Evolutionary conservation across 2,888 invertebrate species (phyloP), one percentile per base, ranked within the genome.

Genomic region (Geophilus truncorum): DNA sequence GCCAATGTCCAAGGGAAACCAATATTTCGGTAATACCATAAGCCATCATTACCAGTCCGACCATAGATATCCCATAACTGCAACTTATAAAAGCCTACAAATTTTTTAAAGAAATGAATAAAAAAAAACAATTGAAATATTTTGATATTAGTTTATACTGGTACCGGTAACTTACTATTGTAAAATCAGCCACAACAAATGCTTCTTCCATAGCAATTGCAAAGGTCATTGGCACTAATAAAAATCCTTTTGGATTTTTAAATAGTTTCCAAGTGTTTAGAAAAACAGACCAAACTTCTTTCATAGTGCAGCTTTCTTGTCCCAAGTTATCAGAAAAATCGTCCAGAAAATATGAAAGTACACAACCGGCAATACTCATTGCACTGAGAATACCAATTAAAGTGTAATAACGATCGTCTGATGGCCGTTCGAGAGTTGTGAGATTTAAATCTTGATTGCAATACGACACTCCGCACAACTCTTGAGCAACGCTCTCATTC

Each of bases 1-100:
- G 76, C 76, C 76, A 76, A 28, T 76, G 76, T 1, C 4, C 32
- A 32, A 76, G 76, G 5, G 76, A 76, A n/a, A 25, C 28, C n/a
- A 25, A 6, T 9, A 76, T 3, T 25, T 76, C 10, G 5, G 7
- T 32, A 76, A 76, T 25, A n/a, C 76, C 76, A 76, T 25, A 76
- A 76, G 76, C 76, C 28, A 76, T 23, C 76, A 76, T 76, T n/a
- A 76, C 23, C n/a, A 30, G 25, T 76, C 76, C 76, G 10, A 76
- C 76, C 30, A 30, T 30, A n/a, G 76, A 28, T 25, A 76, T 76
- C n/a, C 76, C 76, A 4, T 25, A 32, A 32, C 30, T 30, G 76
- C 76, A 76, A 76, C 32, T 76, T 15, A 76, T 32, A n/a, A 30
- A 18, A 4, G 76, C 76, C 76, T 76, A 40, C n/a, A n/a, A n/a